Evolutionary conservation across 2,888 invertebrate species (phyloP).

Genomic region (Pyrrhia umbra): DNA sequence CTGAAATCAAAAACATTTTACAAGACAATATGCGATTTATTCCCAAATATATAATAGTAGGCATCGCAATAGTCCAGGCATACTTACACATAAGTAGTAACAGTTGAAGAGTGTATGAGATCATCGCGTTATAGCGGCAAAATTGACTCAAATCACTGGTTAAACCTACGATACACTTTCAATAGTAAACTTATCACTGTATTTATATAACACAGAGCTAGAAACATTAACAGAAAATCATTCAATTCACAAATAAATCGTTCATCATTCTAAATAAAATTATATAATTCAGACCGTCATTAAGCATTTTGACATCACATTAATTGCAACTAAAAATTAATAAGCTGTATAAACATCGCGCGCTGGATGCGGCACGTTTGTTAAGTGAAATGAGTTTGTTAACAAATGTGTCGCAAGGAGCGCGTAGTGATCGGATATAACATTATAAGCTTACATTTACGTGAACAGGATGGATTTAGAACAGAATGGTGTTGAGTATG

Average conservation of each 20-base stretch:
- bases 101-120: slow-evolving; percentile 83
- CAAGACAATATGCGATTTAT: slow-evolving; percentile 72
- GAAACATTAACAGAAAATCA: slow-evolving; percentile 74
- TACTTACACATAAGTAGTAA: slow-evolving; percentile 76
- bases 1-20: slow-evolving; percentile 73
- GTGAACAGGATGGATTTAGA: slow-evolving; percentile 85
- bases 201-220: slow-evolving; percentile 72
- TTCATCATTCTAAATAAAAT: slow-evolving; percentile 75
- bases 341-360: slow-evolving; percentile 75
- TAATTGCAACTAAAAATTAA: slow-evolving; percentile 83
- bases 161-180: slow-evolving; percentile 74
- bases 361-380: slow-evolving; percentile 60
- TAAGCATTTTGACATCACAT: slow-evolving; percentile 81
- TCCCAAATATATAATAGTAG: slow-evolving; percentile 66
- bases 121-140: slow-evolving; percentile 82
- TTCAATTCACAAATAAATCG: slow-evolving; percentile 76
- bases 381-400: slow-evolving; percentile 27
- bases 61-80: slow-evolving; percentile 68
- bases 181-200: slow-evolving; percentile 72
- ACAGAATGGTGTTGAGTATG: slow-evolving; percentile 85
- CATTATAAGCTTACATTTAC: slow-evolving; percentile 79
- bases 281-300: slow-evolving; percentile 75
- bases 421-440: slow-evolving; percentile 65
- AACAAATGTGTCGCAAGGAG: slow-evolving; percentile 67
- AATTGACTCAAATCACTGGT: slow-evolving; percentile 86